These are phyloP conservation scores for Cephus rjabovi DNA, from an alignment of 2,888 invertebrate species.

Conservation along the genomic window DNA sequence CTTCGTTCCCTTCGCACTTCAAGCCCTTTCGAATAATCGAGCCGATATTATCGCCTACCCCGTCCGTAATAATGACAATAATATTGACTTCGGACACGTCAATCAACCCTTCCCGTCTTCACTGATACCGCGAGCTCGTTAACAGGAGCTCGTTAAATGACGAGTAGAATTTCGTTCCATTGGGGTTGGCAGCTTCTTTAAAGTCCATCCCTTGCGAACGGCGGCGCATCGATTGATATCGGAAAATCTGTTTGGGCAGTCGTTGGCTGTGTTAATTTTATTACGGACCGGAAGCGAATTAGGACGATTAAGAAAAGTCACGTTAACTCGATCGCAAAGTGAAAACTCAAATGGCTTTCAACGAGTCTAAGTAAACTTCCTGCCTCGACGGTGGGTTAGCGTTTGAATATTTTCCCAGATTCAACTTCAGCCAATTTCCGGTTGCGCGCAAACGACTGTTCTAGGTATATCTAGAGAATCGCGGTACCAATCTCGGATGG, in stretches of 20 bases:
- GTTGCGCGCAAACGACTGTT: not conserved
- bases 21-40: not conserved
- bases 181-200: not conserved
- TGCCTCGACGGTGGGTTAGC: not conserved
- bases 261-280: not conserved
- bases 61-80: not conserved
- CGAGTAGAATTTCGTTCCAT: not conserved
- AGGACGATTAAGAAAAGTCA: not conserved
- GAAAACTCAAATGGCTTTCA: not conserved
- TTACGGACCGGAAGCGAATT: not conserved
- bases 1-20: not conserved
- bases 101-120: not conserved
- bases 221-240: not conserved
- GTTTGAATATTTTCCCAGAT: not conserved
- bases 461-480: not conserved
- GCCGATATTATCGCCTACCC: not conserved
- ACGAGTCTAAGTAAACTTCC: not conserved
- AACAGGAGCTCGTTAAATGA: not conserved
- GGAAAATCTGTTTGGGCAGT: not conserved
- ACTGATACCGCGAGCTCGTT: not conserved
- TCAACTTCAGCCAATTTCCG: not conserved
- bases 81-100: not conserved
- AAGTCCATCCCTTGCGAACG: fast-evolving
- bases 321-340: not conserved
- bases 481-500: not conserved